These are phyloP conservation scores for Strix occidentalis DNA, from an alignment of 2,797 vertebrate genomes.

Conservation along the genomic window DNA sequence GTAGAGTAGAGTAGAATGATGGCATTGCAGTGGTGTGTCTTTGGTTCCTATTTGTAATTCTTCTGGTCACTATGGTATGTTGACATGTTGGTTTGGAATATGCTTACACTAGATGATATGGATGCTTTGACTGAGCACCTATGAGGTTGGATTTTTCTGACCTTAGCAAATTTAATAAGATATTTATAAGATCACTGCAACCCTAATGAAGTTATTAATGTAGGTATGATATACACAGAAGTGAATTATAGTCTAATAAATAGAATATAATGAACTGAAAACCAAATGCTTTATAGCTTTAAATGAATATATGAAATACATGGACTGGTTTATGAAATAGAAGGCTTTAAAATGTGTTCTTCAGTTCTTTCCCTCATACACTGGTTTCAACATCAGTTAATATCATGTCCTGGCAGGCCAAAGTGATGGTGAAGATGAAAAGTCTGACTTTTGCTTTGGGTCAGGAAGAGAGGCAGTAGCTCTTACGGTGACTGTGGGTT, in stretches of 20 bases:
- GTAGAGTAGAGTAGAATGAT: neutral
- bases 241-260: slow-evolving; percentile 13
- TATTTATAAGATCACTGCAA: neutral
- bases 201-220: neutral
- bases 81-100: neutral
- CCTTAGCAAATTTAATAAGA: neutral
- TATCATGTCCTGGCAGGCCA: neutral
- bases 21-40: neutral
- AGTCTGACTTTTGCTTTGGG: neutral
- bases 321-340: neutral
- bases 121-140: neutral
- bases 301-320: neutral
- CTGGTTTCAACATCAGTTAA: neutral
- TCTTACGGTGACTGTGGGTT: neutral
- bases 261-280: neutral
- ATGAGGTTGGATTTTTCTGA: neutral
- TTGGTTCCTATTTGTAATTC: neutral
- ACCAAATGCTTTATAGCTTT: neutral
- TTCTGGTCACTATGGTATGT: neutral
- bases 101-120: neutral
- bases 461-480: neutral
- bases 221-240: neutral
- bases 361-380: neutral
- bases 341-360: neutral
- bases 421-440: neutral